Evolutionary conservation across 1,140 invertebrate species (phyloP).

Genomic region (Musca domestica): DNA sequence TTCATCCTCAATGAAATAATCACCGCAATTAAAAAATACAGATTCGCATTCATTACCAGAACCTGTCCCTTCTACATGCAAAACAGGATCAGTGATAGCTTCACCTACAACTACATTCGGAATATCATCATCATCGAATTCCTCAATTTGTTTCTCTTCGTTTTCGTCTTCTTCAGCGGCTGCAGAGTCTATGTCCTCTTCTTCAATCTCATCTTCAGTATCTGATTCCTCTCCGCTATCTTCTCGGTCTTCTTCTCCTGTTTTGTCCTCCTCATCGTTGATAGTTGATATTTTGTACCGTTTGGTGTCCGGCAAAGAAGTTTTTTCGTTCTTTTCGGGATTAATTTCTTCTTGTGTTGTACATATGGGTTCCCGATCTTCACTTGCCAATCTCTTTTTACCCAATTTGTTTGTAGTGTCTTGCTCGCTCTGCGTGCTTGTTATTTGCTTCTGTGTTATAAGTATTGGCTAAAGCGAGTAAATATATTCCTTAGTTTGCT

Average conservation of each 20-base stretch:
- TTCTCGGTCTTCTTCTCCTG: constrained; percentile 45
- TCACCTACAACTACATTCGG: constrained; percentile 62
- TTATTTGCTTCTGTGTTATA: constrained; percentile 17
- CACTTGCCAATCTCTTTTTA: background rate
- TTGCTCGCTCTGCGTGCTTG: background rate
- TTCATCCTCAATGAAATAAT: constrained; percentile 25
- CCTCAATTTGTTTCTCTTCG: constrained; percentile 44
- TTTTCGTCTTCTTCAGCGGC: constrained; percentile 59
- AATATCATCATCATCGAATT: constrained; percentile 60
- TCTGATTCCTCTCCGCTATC: constrained; percentile 37
- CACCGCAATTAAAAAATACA: constrained; percentile 1
- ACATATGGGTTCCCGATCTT: background rate
- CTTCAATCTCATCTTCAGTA: constrained; percentile 57
- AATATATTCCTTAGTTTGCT: background rate
- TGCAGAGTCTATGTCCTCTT: constrained; percentile 68
- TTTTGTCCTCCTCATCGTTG: constrained; percentile 47
- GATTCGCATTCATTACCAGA: constrained; percentile 67
- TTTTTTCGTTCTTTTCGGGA: constrained; percentile 26
- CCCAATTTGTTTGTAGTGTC: constrained; percentile 5
- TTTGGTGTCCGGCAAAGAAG: constrained; percentile 39
- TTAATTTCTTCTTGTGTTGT: background rate
- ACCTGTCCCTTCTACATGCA: constrained; percentile 68
- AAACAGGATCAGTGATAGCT: constrained; percentile 70
- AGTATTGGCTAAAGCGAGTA: constrained; percentile 13
- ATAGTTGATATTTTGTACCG: constrained; percentile 47